Evolutionary conservation across 2,113 vertebrate species (phyloP).

Genomic region (Mirounga angustirostris): DNA sequence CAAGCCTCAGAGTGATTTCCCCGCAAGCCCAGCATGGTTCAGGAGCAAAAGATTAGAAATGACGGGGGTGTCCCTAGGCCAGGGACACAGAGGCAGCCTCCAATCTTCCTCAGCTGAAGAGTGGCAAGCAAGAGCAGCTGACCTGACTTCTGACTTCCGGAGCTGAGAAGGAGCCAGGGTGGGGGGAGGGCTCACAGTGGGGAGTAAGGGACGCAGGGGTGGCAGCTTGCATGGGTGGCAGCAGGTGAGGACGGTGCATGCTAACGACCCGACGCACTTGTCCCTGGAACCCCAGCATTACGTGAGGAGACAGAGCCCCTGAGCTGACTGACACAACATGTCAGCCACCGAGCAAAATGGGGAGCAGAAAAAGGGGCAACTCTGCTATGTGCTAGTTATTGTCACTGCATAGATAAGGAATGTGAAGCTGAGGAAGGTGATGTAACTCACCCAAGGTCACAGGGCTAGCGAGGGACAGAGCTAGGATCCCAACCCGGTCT

Average conservation of each 20-base stretch:
- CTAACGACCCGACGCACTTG: background rate
- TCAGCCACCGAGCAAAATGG: background rate
- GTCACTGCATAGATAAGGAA: background rate
- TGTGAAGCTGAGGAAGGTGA: background rate
- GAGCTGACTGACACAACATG: background rate
- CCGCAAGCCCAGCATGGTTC: background rate
- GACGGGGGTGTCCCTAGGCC: background rate
- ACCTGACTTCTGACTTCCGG: accelerated
- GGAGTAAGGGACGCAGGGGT: background rate
- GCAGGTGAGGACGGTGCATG: background rate
- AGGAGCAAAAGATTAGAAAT: background rate
- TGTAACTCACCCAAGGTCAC: background rate
- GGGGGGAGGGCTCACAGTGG: background rate
- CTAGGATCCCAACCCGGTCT: background rate
- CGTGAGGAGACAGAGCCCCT: background rate
- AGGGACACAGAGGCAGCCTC: background rate
- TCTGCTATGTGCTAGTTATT: background rate
- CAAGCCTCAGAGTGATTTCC: background rate
- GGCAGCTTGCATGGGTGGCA: background rate
- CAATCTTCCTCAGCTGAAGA: background rate
- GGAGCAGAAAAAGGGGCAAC: background rate
- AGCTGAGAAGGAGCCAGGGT: background rate
- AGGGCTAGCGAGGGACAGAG: background rate
- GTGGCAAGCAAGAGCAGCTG: background rate
- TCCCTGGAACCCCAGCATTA: background rate